Conservation (phyloP, 2,113 vertebrate genomes). For the western clawed frog (Xenopus tropicalis) region UCB_Xtro_10.0 CM004452.2:42627001-42627500, state of each 20-base stretch:
- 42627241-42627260: slow-evolving; percentile 7
- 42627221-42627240: not conserved
- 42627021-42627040: slow-evolving; percentile 67
- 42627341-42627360: slow-evolving; percentile 7
- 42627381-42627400: too few species aligned
- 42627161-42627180: too few species aligned
- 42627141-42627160: too few species aligned
- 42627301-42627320: slow-evolving; percentile 46
- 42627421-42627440: too few species aligned
- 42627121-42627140: slow-evolving; percentile 8
- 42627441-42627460: too few species aligned
- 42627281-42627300: not conserved
- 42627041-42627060: slow-evolving; percentile 61
- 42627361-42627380: not conserved
- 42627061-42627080: slow-evolving; percentile 65
- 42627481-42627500: too few species aligned
- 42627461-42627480: too few species aligned
- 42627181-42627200: too few species aligned
- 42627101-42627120: slow-evolving; percentile 61
- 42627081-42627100: slow-evolving; percentile 65
- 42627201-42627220: too few species aligned
- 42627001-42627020: slow-evolving; percentile 51
- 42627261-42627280: not conserved
- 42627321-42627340: slow-evolving; percentile 38
- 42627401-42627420: too few species aligned